Conservation (phyloP, 2,888 invertebrate genomes). For the Limenitis camilla region DNA sequence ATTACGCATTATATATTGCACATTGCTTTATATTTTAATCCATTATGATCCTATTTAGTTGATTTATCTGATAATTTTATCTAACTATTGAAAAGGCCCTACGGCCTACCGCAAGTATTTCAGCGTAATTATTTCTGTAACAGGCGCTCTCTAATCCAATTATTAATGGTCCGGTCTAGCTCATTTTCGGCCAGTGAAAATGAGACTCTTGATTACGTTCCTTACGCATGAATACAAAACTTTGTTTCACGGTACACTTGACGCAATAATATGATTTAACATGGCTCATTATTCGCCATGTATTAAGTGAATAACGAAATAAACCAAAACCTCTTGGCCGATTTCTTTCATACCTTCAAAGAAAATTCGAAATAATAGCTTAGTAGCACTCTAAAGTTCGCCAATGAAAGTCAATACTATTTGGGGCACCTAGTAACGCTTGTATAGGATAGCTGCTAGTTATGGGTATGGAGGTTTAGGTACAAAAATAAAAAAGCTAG, state of each 20-base stretch:
- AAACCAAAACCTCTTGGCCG: no score
- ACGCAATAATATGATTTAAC: slow-evolving; percentile 18
- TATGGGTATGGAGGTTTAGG: no score
- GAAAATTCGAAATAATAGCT: no score
- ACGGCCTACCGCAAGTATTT: slow-evolving; percentile 30
- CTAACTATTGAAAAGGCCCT: background rate
- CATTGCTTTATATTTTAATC: slow-evolving; percentile 29
- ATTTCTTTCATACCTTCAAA: no score
- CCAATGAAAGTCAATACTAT: no score
- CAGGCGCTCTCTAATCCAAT: slow-evolving; percentile 17
- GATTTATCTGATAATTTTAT: background rate
- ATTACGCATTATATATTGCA: no score
- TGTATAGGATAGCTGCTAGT: background rate
- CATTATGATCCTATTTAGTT: slow-evolving; percentile 33
- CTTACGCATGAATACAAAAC: slow-evolving; percentile 24
- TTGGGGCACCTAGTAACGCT: no score
- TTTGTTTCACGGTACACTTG: slow-evolving; percentile 21
- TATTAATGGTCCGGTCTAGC: slow-evolving; percentile 19
- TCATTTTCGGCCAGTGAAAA: slow-evolving; percentile 24
- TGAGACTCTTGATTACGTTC: slow-evolving; percentile 19
- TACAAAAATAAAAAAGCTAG: slow-evolving; percentile 10
- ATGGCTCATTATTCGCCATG: slow-evolving; percentile 5
- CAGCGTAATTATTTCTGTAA: slow-evolving; percentile 11
- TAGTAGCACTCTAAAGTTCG: no score
- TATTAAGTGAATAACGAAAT: background rate